Evolutionary conservation across 2,113 vertebrate species (phyloP), one percentile per base, ranked within the genome.

Genomic region (Dromaius novaehollandiae): DNA sequence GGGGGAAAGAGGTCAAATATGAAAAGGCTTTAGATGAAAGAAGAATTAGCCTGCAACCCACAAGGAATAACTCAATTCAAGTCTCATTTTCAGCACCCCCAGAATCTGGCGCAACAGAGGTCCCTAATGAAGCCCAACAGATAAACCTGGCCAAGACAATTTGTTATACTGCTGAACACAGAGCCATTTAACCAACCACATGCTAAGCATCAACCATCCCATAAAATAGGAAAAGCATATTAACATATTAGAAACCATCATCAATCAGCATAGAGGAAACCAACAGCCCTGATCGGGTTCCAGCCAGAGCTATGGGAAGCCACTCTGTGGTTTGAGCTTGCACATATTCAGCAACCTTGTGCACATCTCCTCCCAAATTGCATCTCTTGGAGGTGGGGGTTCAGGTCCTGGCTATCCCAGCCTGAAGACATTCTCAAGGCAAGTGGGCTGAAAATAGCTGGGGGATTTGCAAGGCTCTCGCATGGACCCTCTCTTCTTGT

Each of bases 1-100:
- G 78, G 82, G 76, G 65, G 79, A 84, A 75, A 90, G 86, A 84
- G 91, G 94, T 96, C 93, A 94, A 36, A 66, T 68, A 50, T 19
- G 91, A 93, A 90, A 84, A 88, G 71, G 79, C 64, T 96, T 77
- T 11, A 75, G 96, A 96, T 95, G 93, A 97, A 96, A 97, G 97
- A 68, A 82, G 61, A 88, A 91, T 95, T 88, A 97, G 55, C 64
- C 84, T 50, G 74, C 74, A 85, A 48, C 74, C 93, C 14, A 0
- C 75, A 36, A 15, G 25, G 91, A 88, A 84, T 89, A 95, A 89
- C 75, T 91, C 42, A 75, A 50, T 53, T 76, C 76, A 18, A n/a
- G 74, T 4, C 56, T 56, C 19, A 21, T 86, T 80, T 95, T 82
- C 85, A 75, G 86, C 81, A 16, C 78, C 60, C 74, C 75, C 48